phyloP scores from a whole-genome alignment of 1,140 invertebrate genomes.

The Antheraea mylitta region DNA sequence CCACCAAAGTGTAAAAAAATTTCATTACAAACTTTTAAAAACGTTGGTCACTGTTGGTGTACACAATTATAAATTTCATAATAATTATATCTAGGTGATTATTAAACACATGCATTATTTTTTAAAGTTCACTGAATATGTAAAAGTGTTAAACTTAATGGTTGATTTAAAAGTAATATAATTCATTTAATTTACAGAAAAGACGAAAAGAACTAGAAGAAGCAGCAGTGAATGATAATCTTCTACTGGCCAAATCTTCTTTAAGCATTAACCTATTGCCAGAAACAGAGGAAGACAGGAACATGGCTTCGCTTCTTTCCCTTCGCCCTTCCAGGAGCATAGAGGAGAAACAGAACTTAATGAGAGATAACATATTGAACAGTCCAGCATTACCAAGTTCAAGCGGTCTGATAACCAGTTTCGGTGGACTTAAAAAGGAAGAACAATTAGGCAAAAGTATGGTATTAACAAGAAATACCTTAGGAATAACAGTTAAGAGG shows the following conservation, averaged over 20 bases:
- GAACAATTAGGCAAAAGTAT: constrained; percentile 69
- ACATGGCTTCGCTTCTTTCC: constrained; percentile 87
- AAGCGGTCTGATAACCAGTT: constrained; percentile 76
- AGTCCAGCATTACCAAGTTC: constrained; percentile 80
- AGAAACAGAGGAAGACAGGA: constrained; percentile 89
- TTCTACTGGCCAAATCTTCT: constrained; percentile 88
- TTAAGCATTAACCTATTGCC: constrained; percentile 88
- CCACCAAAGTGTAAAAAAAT: no score
- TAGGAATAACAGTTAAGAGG: constrained; percentile 66
- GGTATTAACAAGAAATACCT: constrained; percentile 52
- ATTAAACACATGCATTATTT: no score
- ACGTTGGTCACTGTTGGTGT: no score
- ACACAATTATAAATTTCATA: no score
- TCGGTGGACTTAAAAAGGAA: constrained; percentile 78
- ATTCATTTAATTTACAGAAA: constrained; percentile 76
- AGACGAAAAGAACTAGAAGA: constrained; percentile 88
- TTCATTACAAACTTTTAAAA: no score
- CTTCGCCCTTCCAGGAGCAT: constrained; percentile 80
- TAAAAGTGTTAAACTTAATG: no score
- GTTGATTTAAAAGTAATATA: background rate
- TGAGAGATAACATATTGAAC: constrained; percentile 78
- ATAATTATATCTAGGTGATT: no score
- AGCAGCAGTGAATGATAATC: constrained; percentile 83
- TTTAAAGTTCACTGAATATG: no score
- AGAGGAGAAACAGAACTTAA: constrained; percentile 73